Evolutionary conservation across 1,140 invertebrate genomes (phyloP), one percentile per base, ranked within the genome.

Genomic region (Sitobion miscanthi): DNA sequence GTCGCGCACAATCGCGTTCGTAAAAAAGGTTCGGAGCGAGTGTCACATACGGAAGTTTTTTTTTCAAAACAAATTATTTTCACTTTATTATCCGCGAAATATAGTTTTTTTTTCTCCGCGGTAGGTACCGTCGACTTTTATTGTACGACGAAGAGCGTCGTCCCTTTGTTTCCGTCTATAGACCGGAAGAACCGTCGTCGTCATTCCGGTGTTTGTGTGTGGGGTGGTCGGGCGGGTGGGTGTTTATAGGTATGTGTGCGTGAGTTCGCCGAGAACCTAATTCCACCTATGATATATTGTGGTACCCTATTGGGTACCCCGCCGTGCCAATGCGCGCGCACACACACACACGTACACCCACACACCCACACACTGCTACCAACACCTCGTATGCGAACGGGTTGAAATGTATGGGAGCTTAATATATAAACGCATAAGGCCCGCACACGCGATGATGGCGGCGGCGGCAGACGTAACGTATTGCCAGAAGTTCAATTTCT

Each of bases 11-110:
- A 90, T 35, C 35, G 3, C 35, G 17, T 62, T 57, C 35, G 17
- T 11, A 42, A 54, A 90, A 54, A 90, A 90, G 23, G 88, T 62
- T 90, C 42, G 6, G 14, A 90, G 42, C 4, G 6, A 23, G 35
- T 77, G n/a, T 77, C n/a, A 45, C 23, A 62, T 38, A 35, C 49
- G 23, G 6, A 8, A 3, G 88, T 42, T 62, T 62, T 90, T 90
- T 90, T 90, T 62, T 5, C 42, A n/a, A 35, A 90, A 90, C 54
- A 90, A 90, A 90, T 90, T 90, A 90, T 62, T 90, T 62, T 90
- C 54, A 62, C 54, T 90, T 62, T 62, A 90, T 90, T 62, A 42
- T 90, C 35, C 9, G 4, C 25, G 25, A 4, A 17, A 52, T 57
- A 42, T 38, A 30, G 9, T 52, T 88, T 35, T 54, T 35, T 54